These are phyloP conservation scores for Sipha maydis DNA, from an alignment of 2,888 invertebrate species.

Conservation along the genomic window DNA sequence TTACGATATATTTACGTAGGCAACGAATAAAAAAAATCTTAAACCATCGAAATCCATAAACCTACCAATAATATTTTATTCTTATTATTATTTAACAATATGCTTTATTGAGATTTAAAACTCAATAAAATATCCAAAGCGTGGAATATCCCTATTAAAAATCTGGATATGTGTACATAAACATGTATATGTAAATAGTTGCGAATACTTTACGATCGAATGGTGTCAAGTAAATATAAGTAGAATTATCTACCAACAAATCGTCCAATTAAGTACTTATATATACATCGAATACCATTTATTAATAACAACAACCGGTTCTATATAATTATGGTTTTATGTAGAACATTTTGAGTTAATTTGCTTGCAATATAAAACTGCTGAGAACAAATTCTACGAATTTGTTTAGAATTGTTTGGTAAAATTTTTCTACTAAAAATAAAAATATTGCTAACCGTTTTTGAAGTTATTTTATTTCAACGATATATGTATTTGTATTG, in stretches of 20 bases:
- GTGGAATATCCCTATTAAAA: not conserved
- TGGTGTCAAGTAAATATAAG: not conserved
- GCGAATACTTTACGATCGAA: not conserved
- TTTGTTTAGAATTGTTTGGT: not conserved
- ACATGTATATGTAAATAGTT: not conserved
- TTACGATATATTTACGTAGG: no score
- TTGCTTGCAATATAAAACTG: constrained; percentile 28
- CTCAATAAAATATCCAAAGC: not conserved
- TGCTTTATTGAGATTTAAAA: not conserved
- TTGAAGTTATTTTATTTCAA: no score
- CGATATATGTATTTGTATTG: no score
- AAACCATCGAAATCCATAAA: not conserved
- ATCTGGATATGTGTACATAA: not conserved
- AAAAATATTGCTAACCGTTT: not conserved
- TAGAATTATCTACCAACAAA: not conserved
- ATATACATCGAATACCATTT: not conserved
- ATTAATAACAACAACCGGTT: constrained; percentile 29
- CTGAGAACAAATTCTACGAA: not conserved
- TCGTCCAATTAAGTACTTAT: not conserved
- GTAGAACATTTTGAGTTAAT: constrained; percentile 37
- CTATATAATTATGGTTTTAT: not conserved
- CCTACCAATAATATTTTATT: not conserved
- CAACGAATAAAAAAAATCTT: no score
- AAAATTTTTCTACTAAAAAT: not conserved
- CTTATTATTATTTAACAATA: not conserved